A percentile compares a stretch with the other conserved stretches of the same genome.
These are phyloP conservation scores for Helicoverpa zea DNA, from an alignment of 1,140 invertebrate genomes.

Conservation along the genomic window DNA sequence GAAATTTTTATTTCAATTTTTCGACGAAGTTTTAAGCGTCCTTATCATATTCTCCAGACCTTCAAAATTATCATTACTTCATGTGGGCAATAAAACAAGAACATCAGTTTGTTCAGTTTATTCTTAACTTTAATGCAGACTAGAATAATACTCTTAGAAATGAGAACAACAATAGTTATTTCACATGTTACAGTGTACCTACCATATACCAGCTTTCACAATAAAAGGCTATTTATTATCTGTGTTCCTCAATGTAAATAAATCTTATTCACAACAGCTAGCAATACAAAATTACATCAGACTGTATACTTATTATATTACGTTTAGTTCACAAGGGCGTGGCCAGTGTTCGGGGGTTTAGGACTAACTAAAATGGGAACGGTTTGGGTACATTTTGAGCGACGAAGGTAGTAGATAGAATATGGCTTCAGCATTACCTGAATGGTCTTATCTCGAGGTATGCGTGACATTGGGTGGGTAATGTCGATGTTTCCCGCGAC, in stretches of 20 bases:
- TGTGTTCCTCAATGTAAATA: slow-evolving; percentile 83
- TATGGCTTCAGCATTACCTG: not conserved
- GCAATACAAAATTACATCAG: slow-evolving; percentile 86
- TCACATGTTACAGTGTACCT: slow-evolving; percentile 85
- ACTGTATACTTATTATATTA: slow-evolving; percentile 74
- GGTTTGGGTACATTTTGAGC: slow-evolving; percentile 27
- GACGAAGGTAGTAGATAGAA: slow-evolving; percentile 2
- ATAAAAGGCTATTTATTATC: slow-evolving; percentile 86
- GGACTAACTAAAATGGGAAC: not conserved
- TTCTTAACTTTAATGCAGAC: slow-evolving; percentile 87
- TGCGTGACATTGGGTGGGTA: not conserved
- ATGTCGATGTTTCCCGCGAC: not conserved
- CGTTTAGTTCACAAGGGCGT: slow-evolving; percentile 54
- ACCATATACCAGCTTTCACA: slow-evolving; percentile 83
- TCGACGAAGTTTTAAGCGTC: too few species aligned
- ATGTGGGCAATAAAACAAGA: slow-evolving; percentile 68
- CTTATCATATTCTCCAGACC: too few species aligned
- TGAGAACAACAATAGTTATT: slow-evolving; percentile 87
- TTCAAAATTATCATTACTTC: too few species aligned
- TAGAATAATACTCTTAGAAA: slow-evolving; percentile 88
- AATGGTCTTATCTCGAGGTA: not conserved
- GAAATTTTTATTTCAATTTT: too few species aligned
- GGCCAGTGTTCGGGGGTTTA: slow-evolving; percentile 58
- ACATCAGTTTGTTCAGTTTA: slow-evolving; percentile 82
- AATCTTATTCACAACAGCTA: slow-evolving; percentile 86